phyloP scores from a whole-genome alignment of 2,888 invertebrate species.

The Taphrorychus bicolor region DNA sequence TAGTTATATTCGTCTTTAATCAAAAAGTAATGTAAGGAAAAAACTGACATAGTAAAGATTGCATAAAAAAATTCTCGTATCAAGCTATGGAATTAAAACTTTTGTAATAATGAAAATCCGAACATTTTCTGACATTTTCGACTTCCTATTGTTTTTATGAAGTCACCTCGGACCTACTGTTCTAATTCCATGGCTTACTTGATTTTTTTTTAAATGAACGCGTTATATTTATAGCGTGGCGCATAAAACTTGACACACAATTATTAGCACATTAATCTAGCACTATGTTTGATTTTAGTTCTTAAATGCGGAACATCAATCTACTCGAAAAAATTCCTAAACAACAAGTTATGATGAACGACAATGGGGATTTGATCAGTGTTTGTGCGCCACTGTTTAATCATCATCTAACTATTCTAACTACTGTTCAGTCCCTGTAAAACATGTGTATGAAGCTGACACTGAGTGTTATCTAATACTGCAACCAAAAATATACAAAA shows the following conservation, averaged over 20 bases:
- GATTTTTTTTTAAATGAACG: too few species aligned
- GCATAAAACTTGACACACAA: neutral
- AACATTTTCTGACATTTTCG: too few species aligned
- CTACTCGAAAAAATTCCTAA: neutral
- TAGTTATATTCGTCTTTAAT: too few species aligned
- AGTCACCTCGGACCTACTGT: too few species aligned
- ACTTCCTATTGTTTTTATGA: too few species aligned
- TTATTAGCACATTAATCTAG: neutral
- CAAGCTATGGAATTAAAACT: too few species aligned
- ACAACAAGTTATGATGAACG: neutral
- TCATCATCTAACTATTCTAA: neutral
- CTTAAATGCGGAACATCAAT: neutral
- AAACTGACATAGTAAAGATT: too few species aligned
- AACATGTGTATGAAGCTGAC: neutral
- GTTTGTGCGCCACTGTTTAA: constrained; percentile 16
- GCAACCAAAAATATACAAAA: neutral
- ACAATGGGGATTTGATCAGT: neutral
- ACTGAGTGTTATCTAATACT: too few species aligned
- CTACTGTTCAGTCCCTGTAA: neutral
- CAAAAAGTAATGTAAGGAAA: too few species aligned
- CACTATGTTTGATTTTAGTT: neutral
- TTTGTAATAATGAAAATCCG: too few species aligned
- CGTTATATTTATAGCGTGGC: neutral
- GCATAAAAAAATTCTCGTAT: too few species aligned
- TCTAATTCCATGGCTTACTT: too few species aligned